Conservation (phyloP, 2,888 invertebrate genomes). For the Trichopoda pennipes region DNA sequence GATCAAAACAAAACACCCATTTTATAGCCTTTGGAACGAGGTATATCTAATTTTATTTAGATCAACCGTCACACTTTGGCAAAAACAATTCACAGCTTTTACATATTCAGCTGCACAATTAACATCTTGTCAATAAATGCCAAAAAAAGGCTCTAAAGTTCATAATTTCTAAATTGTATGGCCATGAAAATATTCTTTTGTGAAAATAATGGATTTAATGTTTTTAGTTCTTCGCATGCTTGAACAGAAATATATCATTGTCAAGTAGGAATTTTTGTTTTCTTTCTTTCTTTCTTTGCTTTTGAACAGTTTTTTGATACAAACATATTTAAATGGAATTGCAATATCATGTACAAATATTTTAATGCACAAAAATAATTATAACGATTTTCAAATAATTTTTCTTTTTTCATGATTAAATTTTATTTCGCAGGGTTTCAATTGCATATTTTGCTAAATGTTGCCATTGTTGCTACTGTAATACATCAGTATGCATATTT, state of each 20-base stretch:
- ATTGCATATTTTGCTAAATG: not conserved
- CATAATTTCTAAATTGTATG: too few relatives aligned
- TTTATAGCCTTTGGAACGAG: too few relatives aligned
- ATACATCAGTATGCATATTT: conserved; percentile 55
- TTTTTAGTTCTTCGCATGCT: not conserved
- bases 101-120: too few relatives aligned
- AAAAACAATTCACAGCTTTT: too few relatives aligned
- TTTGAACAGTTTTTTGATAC: conserved; percentile 16
- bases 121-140: too few relatives aligned
- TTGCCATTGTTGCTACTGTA: conserved; percentile 25
- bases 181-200: too few relatives aligned
- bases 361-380: conserved; percentile 55
- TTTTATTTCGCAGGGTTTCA: not conserved
- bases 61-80: too few relatives aligned
- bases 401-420: conserved; percentile 9
- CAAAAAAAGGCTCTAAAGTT: too few relatives aligned
- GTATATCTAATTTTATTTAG: too few relatives aligned
- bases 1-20: too few relatives aligned
- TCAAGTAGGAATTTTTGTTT: conserved; percentile 5
- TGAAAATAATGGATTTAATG: too few relatives aligned
- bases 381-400: conserved; percentile 52
- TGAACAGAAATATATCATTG: not conserved
- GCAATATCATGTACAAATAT: conserved; percentile 55
- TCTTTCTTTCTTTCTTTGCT: not conserved
- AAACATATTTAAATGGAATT: conserved; percentile 42